Conservation (phyloP, 2,888 invertebrate species). For the Xylota sylvarum region DNA sequence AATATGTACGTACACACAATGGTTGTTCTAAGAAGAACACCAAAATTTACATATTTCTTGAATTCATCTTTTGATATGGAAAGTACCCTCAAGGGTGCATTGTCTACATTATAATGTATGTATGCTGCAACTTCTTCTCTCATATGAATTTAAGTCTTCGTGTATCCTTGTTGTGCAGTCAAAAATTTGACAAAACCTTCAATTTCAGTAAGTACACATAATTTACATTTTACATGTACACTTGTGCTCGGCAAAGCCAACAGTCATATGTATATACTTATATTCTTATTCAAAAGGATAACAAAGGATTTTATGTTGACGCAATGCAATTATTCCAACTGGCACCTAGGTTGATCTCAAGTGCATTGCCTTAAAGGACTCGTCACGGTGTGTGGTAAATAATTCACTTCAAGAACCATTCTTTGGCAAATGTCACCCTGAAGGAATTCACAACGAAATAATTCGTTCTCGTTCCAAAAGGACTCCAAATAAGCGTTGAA, state of each 20-base stretch:
- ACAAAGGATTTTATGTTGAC: constrained; percentile 44
- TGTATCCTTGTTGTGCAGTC: too few relatives aligned
- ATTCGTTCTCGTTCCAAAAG: constrained; percentile 39
- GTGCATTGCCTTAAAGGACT: constrained; percentile 35
- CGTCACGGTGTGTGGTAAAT: constrained; percentile 28
- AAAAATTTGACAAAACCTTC: background rate
- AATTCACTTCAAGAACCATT: constrained; percentile 32
- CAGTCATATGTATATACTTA: background rate
- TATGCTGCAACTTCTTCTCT: background rate
- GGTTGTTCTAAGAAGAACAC: background rate
- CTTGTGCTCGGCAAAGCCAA: background rate
- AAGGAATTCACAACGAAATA: constrained; percentile 45
- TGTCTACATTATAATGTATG: background rate
- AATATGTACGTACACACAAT: background rate
- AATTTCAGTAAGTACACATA: background rate
- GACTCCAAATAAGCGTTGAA: constrained; percentile 68
- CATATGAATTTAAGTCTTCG: too few relatives aligned
- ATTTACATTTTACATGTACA: background rate
- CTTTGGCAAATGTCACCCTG: constrained; percentile 39
- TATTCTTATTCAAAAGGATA: constrained; percentile 15
- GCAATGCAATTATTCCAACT: constrained; percentile 56
- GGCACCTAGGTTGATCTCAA: constrained; percentile 30
- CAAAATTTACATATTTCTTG: constrained; percentile 1
- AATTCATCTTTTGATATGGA: background rate
- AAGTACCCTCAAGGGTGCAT: background rate